These are phyloP conservation scores for Huso huso DNA, from an alignment of 2,797 vertebrate genomes.

Conservation along the genomic window DNA sequence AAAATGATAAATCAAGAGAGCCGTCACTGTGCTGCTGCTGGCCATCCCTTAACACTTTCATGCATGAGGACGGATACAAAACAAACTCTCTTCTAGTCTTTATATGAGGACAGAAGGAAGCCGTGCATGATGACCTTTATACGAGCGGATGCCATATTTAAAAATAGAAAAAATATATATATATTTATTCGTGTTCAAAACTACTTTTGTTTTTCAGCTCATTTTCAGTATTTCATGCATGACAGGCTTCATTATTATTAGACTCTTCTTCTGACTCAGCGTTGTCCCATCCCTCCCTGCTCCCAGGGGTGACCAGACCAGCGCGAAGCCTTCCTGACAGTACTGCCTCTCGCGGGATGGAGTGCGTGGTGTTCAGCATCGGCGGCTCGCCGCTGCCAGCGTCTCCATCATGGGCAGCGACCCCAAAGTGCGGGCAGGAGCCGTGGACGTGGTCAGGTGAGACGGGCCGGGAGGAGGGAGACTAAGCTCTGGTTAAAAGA, in stretches of 20 bases:
- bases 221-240: too few relatives aligned
- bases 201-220: too few relatives aligned
- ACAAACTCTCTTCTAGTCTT: too few relatives aligned
- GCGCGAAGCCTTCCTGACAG: conserved; percentile 86
- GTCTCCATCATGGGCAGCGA: conserved; percentile 98
- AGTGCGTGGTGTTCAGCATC: conserved; percentile 97
- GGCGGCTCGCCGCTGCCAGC: conserved; percentile 95
- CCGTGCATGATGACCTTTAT: too few relatives aligned
- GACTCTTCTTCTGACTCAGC: not conserved
- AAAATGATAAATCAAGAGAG: conserved; percentile 96
- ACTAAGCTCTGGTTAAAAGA: too few relatives aligned
- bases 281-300: not conserved
- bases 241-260: too few relatives aligned
- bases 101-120: too few relatives aligned
- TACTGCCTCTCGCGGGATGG: conserved; percentile 89
- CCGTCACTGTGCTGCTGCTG: not conserved
- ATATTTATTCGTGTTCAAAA: too few relatives aligned
- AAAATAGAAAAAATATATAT: too few relatives aligned
- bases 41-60: too few relatives aligned
- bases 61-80: too few relatives aligned
- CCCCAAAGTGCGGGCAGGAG: conserved; percentile 91
- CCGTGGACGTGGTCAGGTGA: conserved; percentile 94
- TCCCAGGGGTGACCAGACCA: conserved; percentile 86
- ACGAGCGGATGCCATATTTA: too few relatives aligned
- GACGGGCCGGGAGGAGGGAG: conserved; percentile 4